Evolutionary conservation across 1,140 invertebrate species (phyloP), one percentile per base, ranked within the genome.

Genomic region (Bombus picipes): DNA sequence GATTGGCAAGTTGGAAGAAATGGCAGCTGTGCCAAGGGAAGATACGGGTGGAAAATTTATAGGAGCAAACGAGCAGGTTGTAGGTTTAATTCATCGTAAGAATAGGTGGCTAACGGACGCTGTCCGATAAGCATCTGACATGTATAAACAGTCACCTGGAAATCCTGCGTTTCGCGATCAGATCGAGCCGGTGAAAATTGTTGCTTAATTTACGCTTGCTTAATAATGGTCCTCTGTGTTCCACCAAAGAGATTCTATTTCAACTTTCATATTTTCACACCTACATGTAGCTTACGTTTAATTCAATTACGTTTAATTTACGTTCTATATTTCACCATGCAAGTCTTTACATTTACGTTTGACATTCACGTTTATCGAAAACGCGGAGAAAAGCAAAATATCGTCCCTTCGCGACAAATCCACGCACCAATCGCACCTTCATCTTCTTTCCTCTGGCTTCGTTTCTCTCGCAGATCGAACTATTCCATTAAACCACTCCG

Each of bases 41-140:
- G 9, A 15, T 47, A 71, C 37, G 22, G 37, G 68, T 25, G 15
- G 37, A 72, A 41, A 43, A 73, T 72, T 62, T 66, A 28, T 47
- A 65, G 8, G 34, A 53, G 68, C 25, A 37, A 76, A 83, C 3
- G 32, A 41, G 18, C 18, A 12, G 41, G 57, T 65, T 71, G n/a
- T 57, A 13, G 13, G 25, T 25, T 73, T 85, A 80, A 66, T 73
- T 37, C n/a, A 22, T 72, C 41, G 41, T n/a, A 53, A 72, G 75
- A 47, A 84, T 78, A 57, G 34, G 4, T 9, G 18, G 10, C 28
- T 79, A 79, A 78, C 75, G 66, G 75, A 70, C 13, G 22, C 66
- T 22, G 39, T 18, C 47, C 13, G 82, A 79, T 79, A 84, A 22
- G 25, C 9, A 84, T 79, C 70, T 39, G 76, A 80, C 53, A 65